A percentile compares a stretch with the other conserved stretches of the same genome.
These are phyloP conservation scores for Liopterus haemorrhoidalis DNA, from an alignment of 2,888 invertebrate genomes.

Conservation along the genomic window DNA sequence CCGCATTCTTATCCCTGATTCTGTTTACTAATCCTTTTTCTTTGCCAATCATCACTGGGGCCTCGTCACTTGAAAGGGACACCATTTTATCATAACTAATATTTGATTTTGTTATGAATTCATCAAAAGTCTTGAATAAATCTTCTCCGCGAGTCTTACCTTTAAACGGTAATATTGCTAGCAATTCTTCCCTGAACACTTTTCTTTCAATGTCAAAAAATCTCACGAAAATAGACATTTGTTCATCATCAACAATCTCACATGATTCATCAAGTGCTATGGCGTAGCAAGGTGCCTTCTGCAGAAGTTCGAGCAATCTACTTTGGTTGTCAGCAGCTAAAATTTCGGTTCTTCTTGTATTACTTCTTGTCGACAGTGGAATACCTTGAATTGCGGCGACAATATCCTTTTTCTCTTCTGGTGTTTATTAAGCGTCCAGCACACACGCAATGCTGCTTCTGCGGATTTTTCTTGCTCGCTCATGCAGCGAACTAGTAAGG, in stretches of 20 bases:
- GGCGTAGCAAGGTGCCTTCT: too few species aligned
- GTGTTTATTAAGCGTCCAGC: too few species aligned
- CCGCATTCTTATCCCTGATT: slow-evolving; percentile 28
- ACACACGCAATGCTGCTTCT: too few species aligned
- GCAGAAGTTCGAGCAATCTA: too few species aligned
- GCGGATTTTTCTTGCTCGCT: slow-evolving; percentile 26
- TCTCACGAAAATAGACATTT: slow-evolving; percentile 33
- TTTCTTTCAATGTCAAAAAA: slow-evolving; percentile 31
- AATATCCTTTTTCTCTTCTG: slow-evolving; percentile 17
- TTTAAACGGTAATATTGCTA: slow-evolving; percentile 30
- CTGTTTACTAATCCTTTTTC: slow-evolving; percentile 30
- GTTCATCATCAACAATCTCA: slow-evolving; percentile 35
- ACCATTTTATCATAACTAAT: slow-evolving; percentile 26
- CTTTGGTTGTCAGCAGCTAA: slow-evolving; percentile 30
- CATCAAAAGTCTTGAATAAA: slow-evolving; percentile 29
- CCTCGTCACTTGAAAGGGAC: slow-evolving; percentile 27
- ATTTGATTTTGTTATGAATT: slow-evolving; percentile 26
- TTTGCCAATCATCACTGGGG: slow-evolving; percentile 31
- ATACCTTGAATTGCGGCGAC: slow-evolving; percentile 28
- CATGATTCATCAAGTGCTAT: slow-evolving; percentile 36
- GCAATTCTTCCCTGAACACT: slow-evolving; percentile 30
- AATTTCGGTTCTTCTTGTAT: slow-evolving; percentile 34
- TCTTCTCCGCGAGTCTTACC: slow-evolving; percentile 27
- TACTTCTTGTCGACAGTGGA: slow-evolving; percentile 33
- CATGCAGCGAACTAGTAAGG: slow-evolving; percentile 26